Percentiles rank a stretch among this genome's conserved stretches.
Evolutionary conservation across 2,797 vertebrate species (phyloP).

Genomic region (Bradypodion pumilum): DNA sequence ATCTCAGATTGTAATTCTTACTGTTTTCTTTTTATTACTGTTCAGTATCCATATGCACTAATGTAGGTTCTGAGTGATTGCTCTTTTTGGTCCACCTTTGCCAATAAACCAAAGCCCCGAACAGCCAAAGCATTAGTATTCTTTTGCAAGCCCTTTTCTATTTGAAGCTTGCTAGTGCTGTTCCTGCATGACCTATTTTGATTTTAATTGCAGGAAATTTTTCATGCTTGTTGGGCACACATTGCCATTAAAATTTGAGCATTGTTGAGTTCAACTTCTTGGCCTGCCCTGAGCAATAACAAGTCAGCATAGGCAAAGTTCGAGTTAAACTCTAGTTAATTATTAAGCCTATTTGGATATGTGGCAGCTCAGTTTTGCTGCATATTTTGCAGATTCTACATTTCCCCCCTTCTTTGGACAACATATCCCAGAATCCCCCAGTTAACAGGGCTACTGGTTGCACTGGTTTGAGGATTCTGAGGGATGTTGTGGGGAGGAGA

Average conservation of each 20-base stretch:
- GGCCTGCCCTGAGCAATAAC: neutral
- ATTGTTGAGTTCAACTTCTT: neutral
- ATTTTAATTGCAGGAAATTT: neutral
- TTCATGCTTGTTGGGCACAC: neutral
- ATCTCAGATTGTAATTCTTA: neutral
- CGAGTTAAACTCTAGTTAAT: slow-evolving; percentile 4
- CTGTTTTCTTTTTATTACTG: neutral
- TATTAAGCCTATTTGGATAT: neutral
- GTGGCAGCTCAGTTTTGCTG: neutral
- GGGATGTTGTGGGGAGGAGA: neutral
- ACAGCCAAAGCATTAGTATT: neutral
- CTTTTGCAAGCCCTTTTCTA: neutral
- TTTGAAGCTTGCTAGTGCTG: neutral
- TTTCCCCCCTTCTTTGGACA: neutral
- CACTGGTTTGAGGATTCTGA: neutral
- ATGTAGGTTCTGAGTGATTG: neutral
- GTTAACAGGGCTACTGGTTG: no score
- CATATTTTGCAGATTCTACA: neutral
- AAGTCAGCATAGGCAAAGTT: neutral
- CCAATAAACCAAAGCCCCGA: neutral
- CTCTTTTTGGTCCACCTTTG: neutral
- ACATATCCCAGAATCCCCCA: neutral
- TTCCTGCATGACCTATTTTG: neutral
- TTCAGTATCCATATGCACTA: neutral
- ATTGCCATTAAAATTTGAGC: neutral